A percentile compares a stretch with the other conserved stretches of the same genome.
Evolutionary conservation across 2,888 invertebrate species (phyloP).

Genomic region (Syritta pipiens): DNA sequence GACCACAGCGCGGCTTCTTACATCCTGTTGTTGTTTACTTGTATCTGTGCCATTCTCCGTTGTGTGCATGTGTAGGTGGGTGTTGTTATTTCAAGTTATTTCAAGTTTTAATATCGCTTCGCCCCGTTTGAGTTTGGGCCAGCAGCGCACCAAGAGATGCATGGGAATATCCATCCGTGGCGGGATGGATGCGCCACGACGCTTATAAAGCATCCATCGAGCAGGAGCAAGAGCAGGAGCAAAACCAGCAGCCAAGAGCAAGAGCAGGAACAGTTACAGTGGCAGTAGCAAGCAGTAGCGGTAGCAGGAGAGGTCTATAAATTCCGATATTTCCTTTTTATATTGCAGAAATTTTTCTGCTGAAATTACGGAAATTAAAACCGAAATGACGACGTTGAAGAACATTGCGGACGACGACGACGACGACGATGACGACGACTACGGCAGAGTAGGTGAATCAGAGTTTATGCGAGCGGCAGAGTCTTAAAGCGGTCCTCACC

Average conservation of each 20-base stretch:
- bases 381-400: slow-evolving; percentile 75
- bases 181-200: slow-evolving; percentile 63
- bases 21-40: slow-evolving; percentile 65
- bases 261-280: slow-evolving; percentile 14
- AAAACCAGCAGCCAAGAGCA: slow-evolving; percentile 18
- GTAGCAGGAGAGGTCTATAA: slow-evolving; percentile 76
- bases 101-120: slow-evolving; percentile 77
- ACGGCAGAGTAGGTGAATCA: slow-evolving; percentile 61
- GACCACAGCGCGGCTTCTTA: slow-evolving; percentile 51
- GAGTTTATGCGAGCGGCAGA: slow-evolving; percentile 57
- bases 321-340: slow-evolving; percentile 79
- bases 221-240: slow-evolving; percentile 24
- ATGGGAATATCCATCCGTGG: slow-evolving; percentile 50
- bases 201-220: slow-evolving; percentile 64
- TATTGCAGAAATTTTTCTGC: slow-evolving; percentile 79
- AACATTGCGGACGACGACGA: slow-evolving; percentile 24
- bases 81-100: slow-evolving; percentile 72
- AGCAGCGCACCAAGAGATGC: slow-evolving; percentile 56
- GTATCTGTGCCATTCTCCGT: slow-evolving; percentile 10
- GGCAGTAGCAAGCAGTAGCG: slow-evolving; percentile 9
- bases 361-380: slow-evolving; percentile 80
- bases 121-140: slow-evolving; percentile 58
- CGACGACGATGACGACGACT: background rate
- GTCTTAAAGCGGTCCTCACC: slow-evolving; percentile 64
- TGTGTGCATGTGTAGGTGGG: slow-evolving; percentile 23